These are phyloP conservation scores for Monodelphis domestica DNA, from an alignment of 2,797 vertebrate genomes.

Conservation along the genomic window DNA sequence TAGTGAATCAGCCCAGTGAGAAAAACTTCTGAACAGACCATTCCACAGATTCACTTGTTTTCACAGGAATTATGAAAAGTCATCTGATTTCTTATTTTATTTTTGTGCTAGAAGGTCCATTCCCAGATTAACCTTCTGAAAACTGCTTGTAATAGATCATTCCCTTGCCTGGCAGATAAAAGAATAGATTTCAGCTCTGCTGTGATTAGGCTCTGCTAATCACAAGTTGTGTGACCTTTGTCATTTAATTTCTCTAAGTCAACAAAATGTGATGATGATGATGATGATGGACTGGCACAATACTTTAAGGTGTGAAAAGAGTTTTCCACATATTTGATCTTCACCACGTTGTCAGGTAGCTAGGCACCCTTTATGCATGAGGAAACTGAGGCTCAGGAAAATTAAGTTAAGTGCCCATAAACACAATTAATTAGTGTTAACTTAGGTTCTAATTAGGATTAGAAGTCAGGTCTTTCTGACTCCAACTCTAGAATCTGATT, in stretches of 20 bases:
- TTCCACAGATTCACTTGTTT: background rate
- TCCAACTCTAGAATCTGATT: background rate
- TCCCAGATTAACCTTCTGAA: background rate
- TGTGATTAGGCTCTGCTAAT: background rate
- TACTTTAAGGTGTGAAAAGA: background rate
- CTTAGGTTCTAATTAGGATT: conserved; percentile 2
- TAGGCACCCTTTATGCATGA: background rate
- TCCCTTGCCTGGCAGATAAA: background rate
- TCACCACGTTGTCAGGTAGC: background rate
- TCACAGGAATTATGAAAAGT: background rate
- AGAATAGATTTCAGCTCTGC: background rate
- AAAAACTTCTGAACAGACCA: background rate
- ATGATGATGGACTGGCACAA: background rate
- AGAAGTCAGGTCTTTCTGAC: background rate
- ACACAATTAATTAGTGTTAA: conserved; percentile 43
- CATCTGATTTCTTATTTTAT: background rate
- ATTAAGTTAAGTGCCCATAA: background rate
- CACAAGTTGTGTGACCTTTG: background rate
- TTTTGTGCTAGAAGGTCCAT: background rate
- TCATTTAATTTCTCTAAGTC: background rate
- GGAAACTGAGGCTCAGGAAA: conserved; percentile 32
- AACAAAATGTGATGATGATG: background rate
- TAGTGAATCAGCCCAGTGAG: background rate
- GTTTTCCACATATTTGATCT: background rate
- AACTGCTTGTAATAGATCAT: background rate